Conservation (phyloP, 2,888 invertebrate genomes). For the Parelbella ahira region DNA sequence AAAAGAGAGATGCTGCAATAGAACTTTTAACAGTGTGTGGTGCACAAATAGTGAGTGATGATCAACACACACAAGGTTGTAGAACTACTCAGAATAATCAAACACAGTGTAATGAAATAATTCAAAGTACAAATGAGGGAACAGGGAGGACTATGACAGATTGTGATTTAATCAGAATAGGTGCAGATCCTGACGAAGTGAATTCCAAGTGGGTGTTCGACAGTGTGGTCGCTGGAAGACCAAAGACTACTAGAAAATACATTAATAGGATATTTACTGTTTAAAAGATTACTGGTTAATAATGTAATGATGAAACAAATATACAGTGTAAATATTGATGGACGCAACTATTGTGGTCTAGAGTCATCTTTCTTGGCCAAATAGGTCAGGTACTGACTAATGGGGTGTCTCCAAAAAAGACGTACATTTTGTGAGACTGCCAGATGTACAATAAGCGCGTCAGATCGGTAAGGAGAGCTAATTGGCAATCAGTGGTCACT, state of each 20-base stretch:
- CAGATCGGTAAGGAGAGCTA: too few relatives aligned
- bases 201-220: constrained; percentile 61
- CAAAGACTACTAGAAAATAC: constrained; percentile 49
- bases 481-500: too few relatives aligned
- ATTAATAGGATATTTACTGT: constrained; percentile 27
- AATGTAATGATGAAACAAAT: too few relatives aligned
- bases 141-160: constrained; percentile 15
- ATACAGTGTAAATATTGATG: too few relatives aligned
- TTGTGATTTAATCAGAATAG: constrained; percentile 41
- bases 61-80: constrained; percentile 2
- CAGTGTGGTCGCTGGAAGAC: constrained; percentile 50
- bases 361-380: too few relatives aligned
- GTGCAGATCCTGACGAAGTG: constrained; percentile 39
- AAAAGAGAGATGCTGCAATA: constrained; percentile 46
- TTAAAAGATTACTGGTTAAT: too few relatives aligned
- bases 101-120: constrained; percentile 23
- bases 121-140: too few relatives aligned
- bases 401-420: too few relatives aligned
- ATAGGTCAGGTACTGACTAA: too few relatives aligned
- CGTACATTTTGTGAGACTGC: too few relatives aligned
- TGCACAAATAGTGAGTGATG: constrained; percentile 37
- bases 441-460: too few relatives aligned
- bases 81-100: not conserved
- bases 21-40: constrained; percentile 57
- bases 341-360: too few relatives aligned